Base-by-base conservation (phyloP, 1,140 invertebrate species). In the Sycophaga agraensis region DNA sequence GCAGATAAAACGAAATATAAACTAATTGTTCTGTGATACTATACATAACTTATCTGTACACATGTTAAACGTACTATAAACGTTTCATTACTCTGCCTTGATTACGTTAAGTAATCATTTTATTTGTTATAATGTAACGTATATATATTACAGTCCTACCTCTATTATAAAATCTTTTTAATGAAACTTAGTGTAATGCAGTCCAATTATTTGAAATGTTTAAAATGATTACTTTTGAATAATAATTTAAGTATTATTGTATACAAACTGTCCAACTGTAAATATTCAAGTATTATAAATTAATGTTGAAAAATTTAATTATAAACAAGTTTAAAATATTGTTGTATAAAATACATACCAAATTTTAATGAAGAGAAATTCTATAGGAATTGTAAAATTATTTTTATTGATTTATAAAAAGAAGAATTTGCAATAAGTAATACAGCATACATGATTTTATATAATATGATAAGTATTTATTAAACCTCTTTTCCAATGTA, bases 21-120 rank as follows among this genome's bases (percentile, higher is more conserved):
- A 61, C 42, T 66, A 53, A 65, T 67, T 66, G 39, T 68, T 71
- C 70, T 74, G 72, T 74, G 70, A 74, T 74, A 71, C 60, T 59
- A 59, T 66, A 64, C 64, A 63, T 42, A 51, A 59, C 56, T 66
- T 46, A 34, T 49, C 57, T 60, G 40, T 64, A 58, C 35, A 51
- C 6, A 17, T 8, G 17, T 60, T 42, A 12, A 26, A 59, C 14
- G 48, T 57, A 26, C 48, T 54, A 46, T 17, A n/a, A 8, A 39
- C 14, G 31, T 51, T 31, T 28, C 28, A 46, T 51, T 51, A 51
- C 14, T 8, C 5, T 43, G n/a, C 19, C 7, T 64, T 34, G 11
- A 49, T 28, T 17, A 19, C n/a, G 46, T 62, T 35, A n/a, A 49
- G 14, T 35, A 14, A 49, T 48, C 34, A 34, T 24, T 35, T 55